Percentiles rank a stretch among this genome's conserved stretches.
Evolutionary conservation across 1,140 invertebrate genomes (phyloP).

Genomic region (Drosophila carrolli): DNA sequence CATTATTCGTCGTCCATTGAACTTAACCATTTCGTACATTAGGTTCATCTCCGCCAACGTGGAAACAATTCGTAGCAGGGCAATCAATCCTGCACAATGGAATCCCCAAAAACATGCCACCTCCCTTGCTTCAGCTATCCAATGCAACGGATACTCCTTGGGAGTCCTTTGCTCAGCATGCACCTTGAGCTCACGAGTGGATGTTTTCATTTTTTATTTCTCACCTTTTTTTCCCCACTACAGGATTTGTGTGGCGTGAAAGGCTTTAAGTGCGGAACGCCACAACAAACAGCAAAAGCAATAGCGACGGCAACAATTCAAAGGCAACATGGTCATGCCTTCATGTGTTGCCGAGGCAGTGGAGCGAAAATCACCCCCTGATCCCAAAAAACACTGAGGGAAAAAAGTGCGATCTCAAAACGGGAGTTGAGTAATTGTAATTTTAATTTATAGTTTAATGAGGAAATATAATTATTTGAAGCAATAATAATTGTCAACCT

Average conservation of each 20-base stretch:
- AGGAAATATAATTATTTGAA: too few species aligned
- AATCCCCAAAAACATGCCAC: constrained; percentile 41
- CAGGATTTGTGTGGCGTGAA: constrained; percentile 55
- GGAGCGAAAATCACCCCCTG: constrained; percentile 56
- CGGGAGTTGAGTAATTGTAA: too few species aligned
- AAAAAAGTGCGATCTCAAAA: not conserved
- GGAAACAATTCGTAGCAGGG: constrained; percentile 43
- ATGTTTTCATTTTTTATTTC: constrained; percentile 51
- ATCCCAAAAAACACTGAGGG: constrained; percentile 20
- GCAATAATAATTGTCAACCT: too few species aligned
- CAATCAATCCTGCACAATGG: constrained; percentile 55
- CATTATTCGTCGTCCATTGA: constrained; percentile 1
- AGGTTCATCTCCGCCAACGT: constrained; percentile 28
- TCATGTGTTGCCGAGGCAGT: constrained; percentile 63
- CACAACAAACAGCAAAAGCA: constrained; percentile 66
- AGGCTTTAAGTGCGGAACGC: constrained; percentile 67
- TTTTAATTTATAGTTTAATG: too few species aligned
- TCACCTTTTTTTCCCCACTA: constrained; percentile 23
- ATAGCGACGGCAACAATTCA: constrained; percentile 47
- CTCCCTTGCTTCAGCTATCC: constrained; percentile 21
- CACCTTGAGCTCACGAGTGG: constrained; percentile 59
- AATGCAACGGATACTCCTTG: constrained; percentile 40
- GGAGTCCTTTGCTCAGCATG: constrained; percentile 37
- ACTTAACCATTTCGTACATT: constrained; percentile 15
- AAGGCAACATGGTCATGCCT: constrained; percentile 39